phyloP scores from a whole-genome alignment of 2,888 invertebrate species.

The Amiota mariae region DNA sequence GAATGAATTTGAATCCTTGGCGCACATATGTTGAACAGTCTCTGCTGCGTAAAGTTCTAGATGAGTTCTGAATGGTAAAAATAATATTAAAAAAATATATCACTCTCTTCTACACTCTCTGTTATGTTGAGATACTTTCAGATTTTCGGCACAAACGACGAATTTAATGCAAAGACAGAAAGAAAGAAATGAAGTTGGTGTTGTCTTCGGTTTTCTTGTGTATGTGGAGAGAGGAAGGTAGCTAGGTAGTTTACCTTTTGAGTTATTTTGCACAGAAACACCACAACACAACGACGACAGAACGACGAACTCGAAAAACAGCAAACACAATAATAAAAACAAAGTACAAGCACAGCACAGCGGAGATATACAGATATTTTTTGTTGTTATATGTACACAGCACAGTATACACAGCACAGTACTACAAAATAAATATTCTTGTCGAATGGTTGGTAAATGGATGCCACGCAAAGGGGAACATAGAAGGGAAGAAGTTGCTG shows the following conservation, averaged over 20 bases:
- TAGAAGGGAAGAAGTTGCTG: slow-evolving; percentile 32
- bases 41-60: background rate
- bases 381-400: too few species aligned
- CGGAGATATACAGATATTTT: slow-evolving; percentile 39
- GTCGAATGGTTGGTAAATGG: background rate
- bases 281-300: slow-evolving; percentile 27
- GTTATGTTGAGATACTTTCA: background rate
- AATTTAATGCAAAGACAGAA: background rate
- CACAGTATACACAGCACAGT: too few species aligned
- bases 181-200: background rate
- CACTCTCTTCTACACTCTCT: background rate
- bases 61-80: too few species aligned
- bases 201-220: too few species aligned
- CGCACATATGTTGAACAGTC: slow-evolving; percentile 17
- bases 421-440: background rate
- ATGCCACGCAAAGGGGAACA: background rate
- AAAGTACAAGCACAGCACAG: slow-evolving; percentile 25
- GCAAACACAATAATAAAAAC: slow-evolving; percentile 24
- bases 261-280: slow-evolving; percentile 39
- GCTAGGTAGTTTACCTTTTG: slow-evolving; percentile 58
- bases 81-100: background rate
- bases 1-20: slow-evolving; percentile 9
- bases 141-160: slow-evolving; percentile 17
- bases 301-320: slow-evolving; percentile 11
- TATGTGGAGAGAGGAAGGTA: background rate